Evolutionary conservation across 2,113 vertebrate species (phyloP).

Genomic region (Macrotus californicus): DNA sequence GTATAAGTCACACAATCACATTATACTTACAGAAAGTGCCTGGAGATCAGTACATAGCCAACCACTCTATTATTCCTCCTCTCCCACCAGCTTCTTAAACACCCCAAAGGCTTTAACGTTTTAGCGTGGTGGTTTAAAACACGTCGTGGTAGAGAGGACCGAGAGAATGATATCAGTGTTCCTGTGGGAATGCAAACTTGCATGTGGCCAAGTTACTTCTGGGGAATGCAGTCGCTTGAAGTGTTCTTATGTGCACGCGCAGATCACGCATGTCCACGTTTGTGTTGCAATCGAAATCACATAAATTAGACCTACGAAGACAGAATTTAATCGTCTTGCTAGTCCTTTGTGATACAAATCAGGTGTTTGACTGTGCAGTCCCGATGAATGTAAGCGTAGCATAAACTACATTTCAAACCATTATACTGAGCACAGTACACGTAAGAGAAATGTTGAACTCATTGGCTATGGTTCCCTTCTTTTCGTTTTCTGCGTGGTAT

Average conservation of each 20-base stretch:
- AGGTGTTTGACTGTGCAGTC: constrained; percentile 2
- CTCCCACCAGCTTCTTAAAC: not conserved
- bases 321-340: constrained; percentile 46
- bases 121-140: not conserved
- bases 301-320: constrained; percentile 42
- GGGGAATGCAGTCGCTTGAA: not conserved
- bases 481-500: constrained; percentile 9
- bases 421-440: constrained; percentile 21
- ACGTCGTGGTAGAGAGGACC: not conserved
- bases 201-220: not conserved
- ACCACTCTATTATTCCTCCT: not conserved
- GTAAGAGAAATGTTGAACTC: constrained; percentile 49
- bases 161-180: not conserved
- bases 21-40: not conserved
- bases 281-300: not conserved
- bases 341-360: constrained; percentile 23
- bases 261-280: not conserved
- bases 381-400: constrained; percentile 9
- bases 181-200: not conserved
- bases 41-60: not conserved
- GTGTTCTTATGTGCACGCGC: not conserved
- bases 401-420: not conserved
- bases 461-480: constrained; percentile 51
- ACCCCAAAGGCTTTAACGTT: not conserved
- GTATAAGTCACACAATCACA: not conserved